phyloP scores from a whole-genome alignment of 2,113 vertebrate genomes.

The Microcebus murinus region DNA sequence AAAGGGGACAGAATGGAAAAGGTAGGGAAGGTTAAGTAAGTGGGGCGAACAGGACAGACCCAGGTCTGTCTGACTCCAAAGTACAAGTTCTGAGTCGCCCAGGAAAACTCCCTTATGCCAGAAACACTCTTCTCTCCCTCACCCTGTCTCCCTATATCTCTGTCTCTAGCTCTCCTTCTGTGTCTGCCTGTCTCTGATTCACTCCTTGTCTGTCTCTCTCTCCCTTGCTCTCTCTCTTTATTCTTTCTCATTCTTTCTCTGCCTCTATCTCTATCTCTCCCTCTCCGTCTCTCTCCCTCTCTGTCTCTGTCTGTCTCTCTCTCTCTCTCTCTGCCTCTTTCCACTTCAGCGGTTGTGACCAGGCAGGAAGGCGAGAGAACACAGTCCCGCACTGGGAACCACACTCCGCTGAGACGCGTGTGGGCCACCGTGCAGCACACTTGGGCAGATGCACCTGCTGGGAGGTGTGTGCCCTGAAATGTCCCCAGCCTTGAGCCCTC shows the following conservation, averaged over 20 bases:
- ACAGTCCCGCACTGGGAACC: neutral
- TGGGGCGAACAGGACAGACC: neutral
- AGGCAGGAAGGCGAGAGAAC: neutral
- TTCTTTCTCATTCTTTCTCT: neutral
- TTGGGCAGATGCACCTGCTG: neutral
- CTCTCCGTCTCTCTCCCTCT: neutral
- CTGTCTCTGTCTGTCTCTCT: too few species aligned
- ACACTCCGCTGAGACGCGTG: neutral
- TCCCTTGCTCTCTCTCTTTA: neutral
- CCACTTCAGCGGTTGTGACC: neutral
- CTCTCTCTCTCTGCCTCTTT: neutral
- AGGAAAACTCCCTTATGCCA: neutral
- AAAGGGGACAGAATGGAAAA: neutral
- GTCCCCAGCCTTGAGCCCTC: neutral
- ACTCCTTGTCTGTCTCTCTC: neutral
- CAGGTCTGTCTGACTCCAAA: neutral
- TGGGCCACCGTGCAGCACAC: fast-evolving
- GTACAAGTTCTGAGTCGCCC: neutral
- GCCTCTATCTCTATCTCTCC: neutral
- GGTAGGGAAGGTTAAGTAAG: neutral
- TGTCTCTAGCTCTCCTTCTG: neutral
- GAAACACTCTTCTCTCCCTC: neutral
- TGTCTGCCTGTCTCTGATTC: neutral
- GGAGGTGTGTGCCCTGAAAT: neutral
- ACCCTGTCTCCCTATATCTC: too few species aligned